A percentile compares a stretch with the other conserved stretches of the same genome.
phyloP scores from a whole-genome alignment of 2,113 vertebrate genomes.

The Tragelaphus imberbis region DNA sequence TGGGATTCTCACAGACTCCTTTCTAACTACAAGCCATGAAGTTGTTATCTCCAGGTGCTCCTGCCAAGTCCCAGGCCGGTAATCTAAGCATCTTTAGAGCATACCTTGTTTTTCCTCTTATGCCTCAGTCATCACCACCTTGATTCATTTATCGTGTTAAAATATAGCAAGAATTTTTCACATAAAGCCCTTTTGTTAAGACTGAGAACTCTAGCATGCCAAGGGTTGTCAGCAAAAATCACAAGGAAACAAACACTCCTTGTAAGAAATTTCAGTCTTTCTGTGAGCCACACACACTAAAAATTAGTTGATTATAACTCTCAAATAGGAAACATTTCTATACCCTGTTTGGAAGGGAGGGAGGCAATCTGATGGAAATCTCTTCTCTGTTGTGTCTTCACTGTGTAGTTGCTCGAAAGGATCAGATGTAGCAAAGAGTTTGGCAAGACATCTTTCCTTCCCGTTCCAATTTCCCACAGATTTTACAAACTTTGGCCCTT shows the following conservation, averaged over 20 bases:
- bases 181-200: slow-evolving; percentile 16
- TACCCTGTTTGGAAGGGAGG: background rate
- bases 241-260: background rate
- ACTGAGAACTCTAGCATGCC: background rate
- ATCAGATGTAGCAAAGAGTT: slow-evolving; percentile 47
- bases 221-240: slow-evolving; percentile 26
- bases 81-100: background rate
- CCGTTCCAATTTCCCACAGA: slow-evolving; percentile 36
- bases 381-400: background rate
- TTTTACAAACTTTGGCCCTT: slow-evolving; percentile 51
- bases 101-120: background rate
- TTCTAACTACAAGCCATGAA: background rate
- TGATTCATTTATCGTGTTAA: background rate
- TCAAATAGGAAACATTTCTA: background rate
- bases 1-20: background rate
- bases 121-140: background rate
- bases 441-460: slow-evolving; percentile 49
- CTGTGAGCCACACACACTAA: background rate
- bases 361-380: background rate
- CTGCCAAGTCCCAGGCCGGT: background rate
- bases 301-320: slow-evolving; percentile 40
- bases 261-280: slow-evolving; percentile 28
- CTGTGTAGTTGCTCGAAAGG: background rate
- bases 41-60: background rate
- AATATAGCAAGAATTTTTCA: background rate